Evolutionary conservation across 2,797 vertebrate species (phyloP), one percentile per base, ranked within the genome.

Genomic region (Parauchenoglanis punctatus): DNA sequence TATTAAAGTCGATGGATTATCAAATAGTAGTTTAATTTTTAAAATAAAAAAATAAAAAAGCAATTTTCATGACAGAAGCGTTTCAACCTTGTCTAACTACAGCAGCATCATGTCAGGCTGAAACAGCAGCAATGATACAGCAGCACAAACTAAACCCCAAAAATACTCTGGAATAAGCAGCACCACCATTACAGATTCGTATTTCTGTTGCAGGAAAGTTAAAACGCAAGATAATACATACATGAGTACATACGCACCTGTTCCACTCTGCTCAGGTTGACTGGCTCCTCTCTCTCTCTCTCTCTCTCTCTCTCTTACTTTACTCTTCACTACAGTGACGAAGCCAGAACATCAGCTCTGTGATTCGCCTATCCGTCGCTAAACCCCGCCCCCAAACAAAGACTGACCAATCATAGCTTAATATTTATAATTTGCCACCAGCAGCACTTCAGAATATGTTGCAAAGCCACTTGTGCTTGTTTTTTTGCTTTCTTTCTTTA

Each of bases 381-480:
- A 77, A 85, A 65, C 4, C 83, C 84, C 84, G 58, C 84, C 84
- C 58, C 3, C 52, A 31, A 20, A 63, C 44, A 77, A 3, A 63
- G 1, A 65, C 58, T 65, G 13, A 77, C 84, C 84, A 52, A 77
- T 77, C 56, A 59, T 28, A 28, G 0, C 2, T 85, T 61, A 75
- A 23, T 35, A 70, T 20, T 20, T 44, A 44, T 28, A 15, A 35
- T 81, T 77, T 77, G 52, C 7, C 52, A 54, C 75, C 4, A 77
- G 49, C 31, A 59, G 20, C 18, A 12, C 8, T 40, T 20, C 15
- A 31, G 13, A 46, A 44, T 46, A n/a, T 28, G 15, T 25, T 63
- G 18, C 28, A 78, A 17, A 56, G 3, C 49, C 18, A 2, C 12
- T 56, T 35, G 25, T 13, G 8, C 46, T 73, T 44, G 35, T 20